phyloP scores from a whole-genome alignment of 1,140 invertebrate species.

The Pollicipes pollicipes region DNA sequence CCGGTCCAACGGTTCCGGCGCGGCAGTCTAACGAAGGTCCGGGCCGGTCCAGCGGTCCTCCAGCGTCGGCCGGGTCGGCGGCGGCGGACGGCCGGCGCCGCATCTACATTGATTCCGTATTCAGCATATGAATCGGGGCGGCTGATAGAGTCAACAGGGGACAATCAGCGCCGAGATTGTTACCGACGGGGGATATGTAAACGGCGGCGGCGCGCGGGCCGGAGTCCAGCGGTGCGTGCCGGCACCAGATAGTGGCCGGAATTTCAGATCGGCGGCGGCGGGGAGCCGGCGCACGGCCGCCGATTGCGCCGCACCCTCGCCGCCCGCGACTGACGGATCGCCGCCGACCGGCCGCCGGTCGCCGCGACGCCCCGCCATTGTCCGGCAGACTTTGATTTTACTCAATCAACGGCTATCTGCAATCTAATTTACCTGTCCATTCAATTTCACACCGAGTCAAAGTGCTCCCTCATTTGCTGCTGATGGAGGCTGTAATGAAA shows the following conservation, averaged over 20 bases:
- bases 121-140: not conserved
- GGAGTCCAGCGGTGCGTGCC: not conserved
- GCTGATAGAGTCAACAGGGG: not conserved
- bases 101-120: slow-evolving; percentile 1
- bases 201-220: not conserved
- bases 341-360: too few relatives aligned
- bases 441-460: not conserved
- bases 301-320: too few relatives aligned
- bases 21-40: too few relatives aligned
- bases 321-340: too few relatives aligned
- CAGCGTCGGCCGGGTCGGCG: too few relatives aligned
- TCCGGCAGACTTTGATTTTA: not conserved
- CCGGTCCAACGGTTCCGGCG: too few relatives aligned
- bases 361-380: not conserved
- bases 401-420: not conserved
- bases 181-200: not conserved
- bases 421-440: slow-evolving; percentile 2
- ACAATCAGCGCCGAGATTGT: not conserved
- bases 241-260: not conserved
- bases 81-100: too few relatives aligned
- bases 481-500: not conserved
- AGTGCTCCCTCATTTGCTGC: not conserved
- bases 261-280: not conserved
- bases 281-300: too few relatives aligned
- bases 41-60: too few relatives aligned